Percentiles rank a stretch among this genome's conserved stretches.
Evolutionary conservation across 2,113 vertebrate genomes (phyloP).

Genomic region (Natator depressus): DNA sequence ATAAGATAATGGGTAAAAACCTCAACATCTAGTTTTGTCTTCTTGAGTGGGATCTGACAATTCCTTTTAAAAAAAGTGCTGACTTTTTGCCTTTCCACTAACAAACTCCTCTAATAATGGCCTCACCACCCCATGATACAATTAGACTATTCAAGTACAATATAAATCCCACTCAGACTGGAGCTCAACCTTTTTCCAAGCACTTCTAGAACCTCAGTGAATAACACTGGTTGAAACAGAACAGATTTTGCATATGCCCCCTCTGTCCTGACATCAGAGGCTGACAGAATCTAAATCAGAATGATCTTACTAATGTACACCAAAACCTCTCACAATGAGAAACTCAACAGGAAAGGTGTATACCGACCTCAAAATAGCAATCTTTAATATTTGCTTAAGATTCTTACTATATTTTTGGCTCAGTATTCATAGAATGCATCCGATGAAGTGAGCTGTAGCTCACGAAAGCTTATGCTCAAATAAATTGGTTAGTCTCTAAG

Average conservation of each 20-base stretch:
- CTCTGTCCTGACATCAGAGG: background rate
- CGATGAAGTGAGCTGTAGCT: no score
- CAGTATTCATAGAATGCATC: background rate
- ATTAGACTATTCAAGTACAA: background rate
- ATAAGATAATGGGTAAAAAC: no score
- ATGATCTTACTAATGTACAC: no score
- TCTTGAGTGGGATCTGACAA: background rate
- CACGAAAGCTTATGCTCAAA: no score
- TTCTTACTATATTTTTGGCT: background rate
- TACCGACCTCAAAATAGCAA: background rate
- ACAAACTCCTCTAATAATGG: background rate
- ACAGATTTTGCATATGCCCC: constrained; percentile 13
- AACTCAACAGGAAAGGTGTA: background rate
- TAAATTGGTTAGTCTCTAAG: no score
- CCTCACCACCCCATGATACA: background rate
- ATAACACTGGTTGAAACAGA: constrained; percentile 12
- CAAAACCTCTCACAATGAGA: background rate
- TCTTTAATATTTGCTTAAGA: background rate
- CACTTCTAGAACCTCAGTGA: constrained; percentile 10
- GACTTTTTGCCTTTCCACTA: background rate
- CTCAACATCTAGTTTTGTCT: background rate
- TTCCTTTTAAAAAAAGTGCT: background rate
- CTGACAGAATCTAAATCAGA: background rate
- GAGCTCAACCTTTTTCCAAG: background rate
- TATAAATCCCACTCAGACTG: background rate